Conservation (phyloP, 2,797 vertebrate genomes). For the Bucorvus abyssinicus region DNA sequence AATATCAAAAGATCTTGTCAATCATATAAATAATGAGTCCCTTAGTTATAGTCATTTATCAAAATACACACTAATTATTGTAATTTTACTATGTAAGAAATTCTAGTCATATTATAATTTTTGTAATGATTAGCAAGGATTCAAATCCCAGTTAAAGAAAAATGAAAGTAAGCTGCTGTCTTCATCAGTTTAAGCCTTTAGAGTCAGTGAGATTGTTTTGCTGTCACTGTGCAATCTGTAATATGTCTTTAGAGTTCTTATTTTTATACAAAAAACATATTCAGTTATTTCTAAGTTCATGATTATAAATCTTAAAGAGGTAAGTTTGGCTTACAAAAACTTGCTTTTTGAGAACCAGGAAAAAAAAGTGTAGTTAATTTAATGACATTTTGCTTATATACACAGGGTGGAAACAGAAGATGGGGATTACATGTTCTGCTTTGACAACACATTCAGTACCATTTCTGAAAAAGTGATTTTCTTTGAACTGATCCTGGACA, state of each 20-base stretch:
- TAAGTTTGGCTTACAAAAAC: neutral
- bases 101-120: neutral
- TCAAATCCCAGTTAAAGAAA: neutral
- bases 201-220: neutral
- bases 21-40: neutral
- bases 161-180: neutral
- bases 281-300: neutral
- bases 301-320: neutral
- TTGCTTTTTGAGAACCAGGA: neutral
- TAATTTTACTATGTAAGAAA: neutral
- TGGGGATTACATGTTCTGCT: conserved; percentile 99
- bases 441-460: conserved; percentile 95
- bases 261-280: neutral
- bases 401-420: conserved; percentile 90
- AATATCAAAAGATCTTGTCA: neutral
- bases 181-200: neutral
- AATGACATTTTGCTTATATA: neutral
- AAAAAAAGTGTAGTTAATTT: neutral
- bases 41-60: neutral
- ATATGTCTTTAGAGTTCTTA: neutral
- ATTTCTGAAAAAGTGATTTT: conserved; percentile 97
- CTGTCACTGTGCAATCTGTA: neutral
- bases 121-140: neutral
- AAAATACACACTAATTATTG: neutral
- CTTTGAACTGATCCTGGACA: conserved; percentile 97